These are phyloP conservation scores for Drosophila putrida DNA, from an alignment of 2,888 invertebrate genomes.

Conservation along the genomic window DNA sequence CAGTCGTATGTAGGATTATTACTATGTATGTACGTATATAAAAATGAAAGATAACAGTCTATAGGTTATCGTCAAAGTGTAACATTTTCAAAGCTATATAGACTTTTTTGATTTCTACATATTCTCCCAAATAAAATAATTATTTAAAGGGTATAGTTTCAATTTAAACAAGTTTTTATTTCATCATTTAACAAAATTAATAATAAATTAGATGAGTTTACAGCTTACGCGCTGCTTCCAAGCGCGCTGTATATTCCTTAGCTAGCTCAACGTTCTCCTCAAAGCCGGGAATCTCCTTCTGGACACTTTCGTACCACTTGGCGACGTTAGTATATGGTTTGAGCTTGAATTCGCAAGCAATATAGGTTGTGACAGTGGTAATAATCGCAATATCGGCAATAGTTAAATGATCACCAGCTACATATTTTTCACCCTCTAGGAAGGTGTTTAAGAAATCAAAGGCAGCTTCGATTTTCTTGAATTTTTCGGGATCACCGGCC, in stretches of 20 bases:
- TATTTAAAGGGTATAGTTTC: background rate
- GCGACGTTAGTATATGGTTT: conserved; percentile 39
- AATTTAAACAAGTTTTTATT: conserved; percentile 1
- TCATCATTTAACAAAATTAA: conserved; percentile 3
- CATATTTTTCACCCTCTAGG: conserved; percentile 71
- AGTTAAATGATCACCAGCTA: conserved; percentile 90
- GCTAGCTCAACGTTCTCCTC: conserved; percentile 12
- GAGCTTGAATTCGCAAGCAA: conserved; percentile 28
- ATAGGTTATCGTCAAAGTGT: no score
- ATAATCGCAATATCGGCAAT: conserved; percentile 91
- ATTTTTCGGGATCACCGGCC: conserved; percentile 32
- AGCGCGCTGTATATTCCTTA: conserved; percentile 17
- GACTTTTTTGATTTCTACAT: no score
- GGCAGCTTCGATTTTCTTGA: conserved; percentile 47
- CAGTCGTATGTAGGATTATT: no score
- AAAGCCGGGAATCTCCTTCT: conserved; percentile 87
- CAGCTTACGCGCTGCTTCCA: conserved; percentile 10
- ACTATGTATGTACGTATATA: no score
- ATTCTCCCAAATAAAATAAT: no score
- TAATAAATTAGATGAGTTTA: background rate
- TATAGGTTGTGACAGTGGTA: conserved; percentile 83
- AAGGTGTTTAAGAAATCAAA: conserved; percentile 44
- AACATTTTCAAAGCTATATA: no score
- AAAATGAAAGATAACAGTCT: no score
- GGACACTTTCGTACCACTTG: conserved; percentile 22